These are phyloP conservation scores for Haliaeetus leucogaster DNA, from an alignment of 2,113 vertebrate species.

Conservation along the genomic window DNA sequence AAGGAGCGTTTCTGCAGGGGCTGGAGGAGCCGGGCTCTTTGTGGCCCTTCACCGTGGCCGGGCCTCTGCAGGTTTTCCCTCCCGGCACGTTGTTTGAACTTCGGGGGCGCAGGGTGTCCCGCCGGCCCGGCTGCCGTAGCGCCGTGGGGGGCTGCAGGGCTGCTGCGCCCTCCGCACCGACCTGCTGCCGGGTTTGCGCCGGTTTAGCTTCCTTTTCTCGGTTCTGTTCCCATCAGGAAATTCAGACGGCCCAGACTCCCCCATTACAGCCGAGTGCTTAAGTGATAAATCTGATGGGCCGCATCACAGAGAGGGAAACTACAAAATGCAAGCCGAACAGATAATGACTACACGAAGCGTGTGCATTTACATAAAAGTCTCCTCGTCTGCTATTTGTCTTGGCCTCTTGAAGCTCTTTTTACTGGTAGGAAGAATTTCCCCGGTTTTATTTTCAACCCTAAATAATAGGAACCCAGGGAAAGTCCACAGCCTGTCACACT, in stretches of 20 bases:
- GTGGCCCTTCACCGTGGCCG: too few relatives aligned
- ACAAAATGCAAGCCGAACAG: accelerated
- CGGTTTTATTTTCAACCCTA: not conserved
- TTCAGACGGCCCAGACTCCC: accelerated
- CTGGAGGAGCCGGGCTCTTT: too few relatives aligned
- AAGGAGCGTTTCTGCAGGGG: too few relatives aligned
- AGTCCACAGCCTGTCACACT: accelerated
- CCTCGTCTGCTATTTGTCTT: not conserved
- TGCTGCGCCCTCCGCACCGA: accelerated
- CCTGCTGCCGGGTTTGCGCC: not conserved
- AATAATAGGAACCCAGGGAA: not conserved
- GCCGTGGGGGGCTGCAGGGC: too few relatives aligned
- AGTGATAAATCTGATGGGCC: accelerated
- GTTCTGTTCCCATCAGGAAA: not conserved
- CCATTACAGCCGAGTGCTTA: accelerated
- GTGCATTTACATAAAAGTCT: accelerated
- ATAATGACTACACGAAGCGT: accelerated
- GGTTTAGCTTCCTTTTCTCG: too few relatives aligned
- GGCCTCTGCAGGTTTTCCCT: too few relatives aligned
- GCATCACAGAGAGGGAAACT: accelerated
- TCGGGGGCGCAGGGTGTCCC: not conserved
- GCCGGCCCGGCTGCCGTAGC: too few relatives aligned
- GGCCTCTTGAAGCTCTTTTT: too few relatives aligned
- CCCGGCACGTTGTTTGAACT: not conserved
- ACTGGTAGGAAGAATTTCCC: not conserved